phyloP scores from a whole-genome alignment of 2,113 vertebrate genomes.

The Zosterops borbonicus region DNA sequence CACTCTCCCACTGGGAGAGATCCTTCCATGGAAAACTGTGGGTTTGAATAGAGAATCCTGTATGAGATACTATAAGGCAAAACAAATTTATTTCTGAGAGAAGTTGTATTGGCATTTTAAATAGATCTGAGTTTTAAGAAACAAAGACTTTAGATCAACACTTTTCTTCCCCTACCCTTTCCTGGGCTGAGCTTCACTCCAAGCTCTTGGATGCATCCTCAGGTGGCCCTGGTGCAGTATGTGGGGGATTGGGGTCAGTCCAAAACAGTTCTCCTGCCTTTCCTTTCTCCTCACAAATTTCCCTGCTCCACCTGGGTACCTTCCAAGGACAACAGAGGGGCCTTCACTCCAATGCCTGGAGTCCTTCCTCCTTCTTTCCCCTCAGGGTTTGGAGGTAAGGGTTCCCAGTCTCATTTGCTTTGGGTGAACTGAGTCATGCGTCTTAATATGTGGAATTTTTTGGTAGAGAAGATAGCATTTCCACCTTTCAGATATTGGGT shows the following conservation, averaged over 20 bases:
- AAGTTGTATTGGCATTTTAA: background rate
- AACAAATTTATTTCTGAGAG: background rate
- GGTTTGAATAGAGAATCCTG: background rate
- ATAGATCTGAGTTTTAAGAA: background rate
- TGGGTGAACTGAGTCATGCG: background rate
- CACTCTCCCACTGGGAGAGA: fast-evolving
- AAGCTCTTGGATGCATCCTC: no score
- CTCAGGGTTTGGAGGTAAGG: no score
- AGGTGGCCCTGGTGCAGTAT: background rate
- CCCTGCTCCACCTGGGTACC: background rate
- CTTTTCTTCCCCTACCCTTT: background rate
- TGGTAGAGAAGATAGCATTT: background rate
- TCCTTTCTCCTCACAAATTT: background rate
- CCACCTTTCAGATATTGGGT: fast-evolving
- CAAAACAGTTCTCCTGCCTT: fast-evolving
- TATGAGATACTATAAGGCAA: background rate
- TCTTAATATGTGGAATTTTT: background rate
- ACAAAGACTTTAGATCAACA: background rate
- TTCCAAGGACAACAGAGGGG: no score
- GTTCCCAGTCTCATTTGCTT: background rate
- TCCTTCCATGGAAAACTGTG: fast-evolving
- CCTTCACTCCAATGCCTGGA: fast-evolving
- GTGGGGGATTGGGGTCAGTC: fast-evolving
- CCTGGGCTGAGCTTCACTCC: no score
- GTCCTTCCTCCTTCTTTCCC: background rate